phyloP scores from a whole-genome alignment of 2,797 vertebrate genomes.

The Microtus agrestis region DNA sequence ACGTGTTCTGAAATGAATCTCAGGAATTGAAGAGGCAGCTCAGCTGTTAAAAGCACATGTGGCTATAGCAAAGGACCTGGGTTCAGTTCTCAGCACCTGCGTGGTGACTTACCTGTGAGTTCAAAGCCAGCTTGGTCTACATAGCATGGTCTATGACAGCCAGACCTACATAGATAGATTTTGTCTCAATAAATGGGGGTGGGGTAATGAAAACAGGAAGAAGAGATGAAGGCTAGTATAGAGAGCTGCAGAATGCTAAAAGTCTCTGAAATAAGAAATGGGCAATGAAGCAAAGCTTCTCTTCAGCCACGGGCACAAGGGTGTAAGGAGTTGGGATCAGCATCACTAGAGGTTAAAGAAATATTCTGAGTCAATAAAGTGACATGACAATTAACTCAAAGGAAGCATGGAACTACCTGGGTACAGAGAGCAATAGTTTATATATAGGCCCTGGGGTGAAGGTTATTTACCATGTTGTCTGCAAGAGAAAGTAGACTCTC shows the following conservation, averaged over 20 bases:
- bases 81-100: neutral
- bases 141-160: neutral
- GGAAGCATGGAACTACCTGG: neutral
- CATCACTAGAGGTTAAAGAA: constrained; percentile 4
- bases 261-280: constrained; percentile 4
- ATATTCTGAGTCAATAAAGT: neutral
- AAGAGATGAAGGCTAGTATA: neutral
- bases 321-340: neutral
- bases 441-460: neutral
- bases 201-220: neutral
- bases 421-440: neutral
- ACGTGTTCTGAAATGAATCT: neutral
- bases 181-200: neutral
- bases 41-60: neutral
- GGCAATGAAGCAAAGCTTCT: neutral
- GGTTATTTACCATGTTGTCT: neutral
- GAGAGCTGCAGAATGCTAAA: neutral
- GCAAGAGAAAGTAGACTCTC: neutral
- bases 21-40: neutral
- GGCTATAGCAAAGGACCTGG: neutral
- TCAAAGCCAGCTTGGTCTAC: neutral
- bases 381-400: constrained; percentile 3
- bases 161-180: neutral
- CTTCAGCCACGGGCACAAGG: neutral
- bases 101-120: neutral